phyloP scores from a whole-genome alignment of 2,113 vertebrate species.

The Xerus inauris region DNA sequence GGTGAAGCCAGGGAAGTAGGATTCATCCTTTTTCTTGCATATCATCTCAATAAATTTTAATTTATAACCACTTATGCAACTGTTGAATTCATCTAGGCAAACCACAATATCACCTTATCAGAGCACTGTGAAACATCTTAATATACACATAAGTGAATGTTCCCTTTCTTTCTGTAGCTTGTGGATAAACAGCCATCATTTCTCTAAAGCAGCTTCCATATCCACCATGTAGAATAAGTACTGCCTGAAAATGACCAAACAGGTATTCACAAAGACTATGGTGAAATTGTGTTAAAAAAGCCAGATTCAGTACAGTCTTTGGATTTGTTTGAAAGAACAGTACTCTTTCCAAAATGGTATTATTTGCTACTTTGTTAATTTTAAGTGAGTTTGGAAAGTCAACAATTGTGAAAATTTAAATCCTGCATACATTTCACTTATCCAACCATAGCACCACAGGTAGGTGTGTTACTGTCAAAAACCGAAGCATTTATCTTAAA shows the following conservation, averaged over 20 bases:
- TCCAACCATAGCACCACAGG: too few species aligned
- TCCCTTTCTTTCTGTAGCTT: not conserved
- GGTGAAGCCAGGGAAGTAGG: not conserved
- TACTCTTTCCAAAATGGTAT: not conserved
- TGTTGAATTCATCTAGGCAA: not conserved
- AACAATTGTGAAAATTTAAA: not conserved
- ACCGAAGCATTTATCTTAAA: not conserved
- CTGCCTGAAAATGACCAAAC: not conserved
- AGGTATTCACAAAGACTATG: not conserved
- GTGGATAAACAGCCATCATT: not conserved
- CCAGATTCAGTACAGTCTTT: not conserved
- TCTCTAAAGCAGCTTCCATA: not conserved
- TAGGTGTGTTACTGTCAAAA: not conserved
- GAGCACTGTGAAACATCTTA: not conserved
- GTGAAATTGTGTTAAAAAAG: not conserved
- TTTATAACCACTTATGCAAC: not conserved
- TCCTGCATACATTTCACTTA: too few species aligned
- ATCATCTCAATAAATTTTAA: not conserved
- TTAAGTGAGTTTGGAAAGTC: not conserved
- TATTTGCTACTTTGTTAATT: conserved; percentile 3
- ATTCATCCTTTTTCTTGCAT: not conserved
- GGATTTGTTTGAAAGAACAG: conserved; percentile 11
- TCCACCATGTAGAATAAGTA: not conserved
- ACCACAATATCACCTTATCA: not conserved
- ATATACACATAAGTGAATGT: not conserved